phyloP scores from a whole-genome alignment of 2,113 vertebrate species.

The Herpailurus yagouaroundi region DNA sequence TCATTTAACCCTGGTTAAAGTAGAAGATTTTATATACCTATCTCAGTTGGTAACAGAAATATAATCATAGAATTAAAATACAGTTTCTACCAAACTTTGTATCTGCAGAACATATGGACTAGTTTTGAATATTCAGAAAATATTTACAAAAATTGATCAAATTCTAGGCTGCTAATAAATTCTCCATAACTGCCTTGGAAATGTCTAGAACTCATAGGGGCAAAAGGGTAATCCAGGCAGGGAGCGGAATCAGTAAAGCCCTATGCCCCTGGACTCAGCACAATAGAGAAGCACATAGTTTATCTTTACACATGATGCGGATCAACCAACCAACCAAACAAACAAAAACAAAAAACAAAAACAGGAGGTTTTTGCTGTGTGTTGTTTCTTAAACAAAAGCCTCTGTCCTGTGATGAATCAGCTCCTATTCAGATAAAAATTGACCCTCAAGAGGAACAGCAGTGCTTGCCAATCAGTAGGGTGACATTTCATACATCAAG shows the following conservation, averaged over 20 bases:
- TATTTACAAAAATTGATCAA: background rate
- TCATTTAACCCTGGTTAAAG: background rate
- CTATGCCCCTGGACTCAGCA: background rate
- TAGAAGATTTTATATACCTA: background rate
- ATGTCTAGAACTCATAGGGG: background rate
- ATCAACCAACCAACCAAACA: background rate
- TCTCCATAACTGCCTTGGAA: background rate
- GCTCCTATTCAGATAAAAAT: background rate
- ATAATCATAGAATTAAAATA: background rate
- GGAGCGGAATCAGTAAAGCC: background rate
- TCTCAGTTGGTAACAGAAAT: conserved; percentile 32
- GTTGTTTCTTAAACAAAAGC: conserved; percentile 1
- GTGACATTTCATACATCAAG: conserved; percentile 17
- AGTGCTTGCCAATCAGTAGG: background rate
- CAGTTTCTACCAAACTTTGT: background rate
- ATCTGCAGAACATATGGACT: background rate
- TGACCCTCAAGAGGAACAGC: background rate
- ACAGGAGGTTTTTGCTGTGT: background rate
- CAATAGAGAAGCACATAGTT: background rate
- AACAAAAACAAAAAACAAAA: background rate
- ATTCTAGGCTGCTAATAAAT: background rate
- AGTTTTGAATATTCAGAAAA: background rate
- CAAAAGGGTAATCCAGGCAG: background rate
- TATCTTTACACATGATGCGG: background rate
- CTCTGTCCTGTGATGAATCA: background rate